Evolutionary conservation across 2,113 vertebrate species (phyloP).

Genomic region (Cyprinodon tularosa): DNA sequence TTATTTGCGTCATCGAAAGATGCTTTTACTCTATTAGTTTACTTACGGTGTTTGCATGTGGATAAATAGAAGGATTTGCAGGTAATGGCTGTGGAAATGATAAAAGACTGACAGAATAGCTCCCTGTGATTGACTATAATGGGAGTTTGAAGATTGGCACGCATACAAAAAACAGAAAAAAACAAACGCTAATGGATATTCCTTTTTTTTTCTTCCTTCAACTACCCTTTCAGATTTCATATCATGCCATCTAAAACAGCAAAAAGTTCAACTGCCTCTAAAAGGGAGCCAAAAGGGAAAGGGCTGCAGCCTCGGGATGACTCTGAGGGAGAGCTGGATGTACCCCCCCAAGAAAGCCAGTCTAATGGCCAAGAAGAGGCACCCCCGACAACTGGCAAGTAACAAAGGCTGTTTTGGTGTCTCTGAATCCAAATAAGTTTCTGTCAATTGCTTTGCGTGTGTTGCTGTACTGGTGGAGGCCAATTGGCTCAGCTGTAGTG

Average conservation of each 20-base stretch:
- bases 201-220: constrained; percentile 27
- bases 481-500: constrained; percentile 58
- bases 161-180: constrained; percentile 24
- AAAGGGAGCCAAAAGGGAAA: constrained; percentile 72
- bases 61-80: constrained; percentile 16
- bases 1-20: neutral
- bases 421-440: constrained; percentile 75
- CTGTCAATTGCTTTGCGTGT: constrained; percentile 66
- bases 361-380: constrained; percentile 73
- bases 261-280: constrained; percentile 82
- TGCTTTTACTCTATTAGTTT: neutral
- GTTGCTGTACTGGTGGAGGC: constrained; percentile 49
- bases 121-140: constrained; percentile 58
- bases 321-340: constrained; percentile 79
- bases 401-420: constrained; percentile 78
- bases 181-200: constrained; percentile 59
- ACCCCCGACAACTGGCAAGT: constrained; percentile 78
- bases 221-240: constrained; percentile 72
- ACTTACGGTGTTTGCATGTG: neutral
- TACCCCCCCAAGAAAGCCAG: constrained; percentile 74
- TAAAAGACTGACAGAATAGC: constrained; percentile 57
- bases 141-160: constrained; percentile 65
- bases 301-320: constrained; percentile 81
- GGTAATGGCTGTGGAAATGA: constrained; percentile 51
- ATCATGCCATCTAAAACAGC: constrained; percentile 84